Conservation (phyloP, 2,797 vertebrate species). For the Anas acuta region DNA sequence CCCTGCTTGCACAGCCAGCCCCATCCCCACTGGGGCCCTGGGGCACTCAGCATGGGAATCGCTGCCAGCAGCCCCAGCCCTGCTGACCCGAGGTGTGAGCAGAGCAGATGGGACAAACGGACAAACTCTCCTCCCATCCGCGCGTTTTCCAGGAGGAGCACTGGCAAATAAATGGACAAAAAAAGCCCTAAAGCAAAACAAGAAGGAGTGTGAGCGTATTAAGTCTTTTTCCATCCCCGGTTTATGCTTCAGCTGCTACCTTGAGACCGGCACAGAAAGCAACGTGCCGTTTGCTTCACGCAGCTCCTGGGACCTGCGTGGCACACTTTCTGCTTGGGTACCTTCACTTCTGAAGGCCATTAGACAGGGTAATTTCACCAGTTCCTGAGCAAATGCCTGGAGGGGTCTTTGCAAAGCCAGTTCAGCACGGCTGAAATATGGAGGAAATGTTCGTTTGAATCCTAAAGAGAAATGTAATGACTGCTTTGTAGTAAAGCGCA, state of each 20-base stretch:
- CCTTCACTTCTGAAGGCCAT: constrained; percentile 57
- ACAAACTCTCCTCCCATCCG: background rate
- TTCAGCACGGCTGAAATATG: constrained; percentile 47
- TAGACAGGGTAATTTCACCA: constrained; percentile 68
- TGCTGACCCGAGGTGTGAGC: background rate
- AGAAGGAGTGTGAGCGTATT: background rate
- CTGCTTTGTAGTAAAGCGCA: constrained; percentile 37
- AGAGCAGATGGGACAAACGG: background rate
- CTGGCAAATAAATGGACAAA: background rate
- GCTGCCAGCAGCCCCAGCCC: background rate
- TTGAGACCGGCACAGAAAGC: constrained; percentile 43
- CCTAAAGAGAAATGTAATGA: constrained; percentile 54
- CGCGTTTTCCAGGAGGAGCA: background rate
- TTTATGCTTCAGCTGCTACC: constrained; percentile 48
- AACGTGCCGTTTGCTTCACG: background rate
- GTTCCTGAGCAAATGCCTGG: constrained; percentile 57
- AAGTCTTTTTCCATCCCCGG: background rate
- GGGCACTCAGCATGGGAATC: background rate
- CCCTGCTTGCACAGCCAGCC: rapidly evolving
- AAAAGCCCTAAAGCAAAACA: background rate
- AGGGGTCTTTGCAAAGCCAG: constrained; percentile 49
- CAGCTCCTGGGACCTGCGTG: constrained; percentile 40
- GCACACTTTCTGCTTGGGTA: constrained; percentile 42
- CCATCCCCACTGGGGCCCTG: background rate
- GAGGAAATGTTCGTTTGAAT: background rate